Percentiles rank a stretch among this genome's conserved stretches.
phyloP scores from a whole-genome alignment of 92 coral and sea anemone species.

The Paragorgia papillata region DNA sequence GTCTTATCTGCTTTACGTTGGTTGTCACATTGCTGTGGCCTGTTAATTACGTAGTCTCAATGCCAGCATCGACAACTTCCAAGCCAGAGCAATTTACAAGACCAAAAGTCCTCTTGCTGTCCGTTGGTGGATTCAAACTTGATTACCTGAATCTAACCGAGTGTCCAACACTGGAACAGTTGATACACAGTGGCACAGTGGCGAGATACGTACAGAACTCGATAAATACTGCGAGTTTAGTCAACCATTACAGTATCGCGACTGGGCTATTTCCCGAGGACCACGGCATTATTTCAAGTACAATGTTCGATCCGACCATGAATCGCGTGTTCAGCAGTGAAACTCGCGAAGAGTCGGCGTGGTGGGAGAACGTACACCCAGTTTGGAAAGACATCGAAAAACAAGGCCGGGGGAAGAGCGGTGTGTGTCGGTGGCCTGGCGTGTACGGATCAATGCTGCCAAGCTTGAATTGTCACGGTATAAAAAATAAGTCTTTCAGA shows the following conservation, averaged over 20 bases:
- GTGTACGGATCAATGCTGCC: slow-evolving; percentile 48
- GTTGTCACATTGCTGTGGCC: not conserved
- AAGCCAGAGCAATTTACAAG: not conserved
- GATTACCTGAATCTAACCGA: slow-evolving; percentile 65
- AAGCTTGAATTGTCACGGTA: slow-evolving; percentile 56
- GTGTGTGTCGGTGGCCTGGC: slow-evolving; percentile 83
- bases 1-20: not conserved
- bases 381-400: slow-evolving; percentile 79
- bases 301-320: slow-evolving; percentile 75
- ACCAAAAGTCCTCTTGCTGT: slow-evolving; percentile 72
- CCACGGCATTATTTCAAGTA: slow-evolving; percentile 79
- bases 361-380: slow-evolving; percentile 90
- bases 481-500: slow-evolving; percentile 57
- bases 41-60: not conserved
- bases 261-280: slow-evolving; percentile 88
- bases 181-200: slow-evolving; percentile 66
- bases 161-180: slow-evolving; percentile 73
- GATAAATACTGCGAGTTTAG: slow-evolving; percentile 73
- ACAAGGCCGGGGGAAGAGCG: slow-evolving; percentile 72
- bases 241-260: slow-evolving; percentile 79
- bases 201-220: slow-evolving; percentile 68
- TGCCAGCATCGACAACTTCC: not conserved
- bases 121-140: slow-evolving; percentile 82
- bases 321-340: slow-evolving; percentile 60
- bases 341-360: slow-evolving; percentile 62